Percentiles rank a stretch among this genome's conserved stretches.
Conservation (phyloP, 2,113 vertebrate genomes). For the Anolis sagrei region DNA sequence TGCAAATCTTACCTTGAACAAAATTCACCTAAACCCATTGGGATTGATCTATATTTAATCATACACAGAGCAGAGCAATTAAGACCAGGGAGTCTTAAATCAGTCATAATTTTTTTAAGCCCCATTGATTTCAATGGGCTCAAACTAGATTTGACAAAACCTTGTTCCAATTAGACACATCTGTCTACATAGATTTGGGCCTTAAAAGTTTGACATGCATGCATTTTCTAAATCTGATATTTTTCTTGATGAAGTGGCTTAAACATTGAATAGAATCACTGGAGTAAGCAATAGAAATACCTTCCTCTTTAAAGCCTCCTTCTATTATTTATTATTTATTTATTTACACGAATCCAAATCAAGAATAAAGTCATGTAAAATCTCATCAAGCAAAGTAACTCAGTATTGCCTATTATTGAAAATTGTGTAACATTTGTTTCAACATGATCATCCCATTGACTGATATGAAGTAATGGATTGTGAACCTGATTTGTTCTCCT, state of each 20-base stretch:
- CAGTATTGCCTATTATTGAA: constrained; percentile 80
- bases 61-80: too few relatives aligned
- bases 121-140: background rate
- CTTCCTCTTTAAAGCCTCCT: too few relatives aligned
- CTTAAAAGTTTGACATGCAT: background rate
- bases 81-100: background rate
- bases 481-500: constrained; percentile 93
- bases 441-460: constrained; percentile 69
- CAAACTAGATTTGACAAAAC: too few relatives aligned
- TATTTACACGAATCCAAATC: background rate
- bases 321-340: background rate
- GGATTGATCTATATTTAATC: background rate
- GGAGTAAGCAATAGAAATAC: background rate
- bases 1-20: background rate
- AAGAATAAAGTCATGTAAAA: background rate
- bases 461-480: constrained; percentile 74
- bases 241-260: constrained; percentile 40
- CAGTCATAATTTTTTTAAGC: background rate
- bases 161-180: background rate
- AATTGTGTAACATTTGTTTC: constrained; percentile 65
- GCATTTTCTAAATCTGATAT: constrained; percentile 35
- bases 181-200: background rate
- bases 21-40: background rate
- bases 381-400: constrained; percentile 37
- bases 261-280: constrained; percentile 19